These are phyloP conservation scores for Cololabis saira DNA, from an alignment of 2,113 vertebrate genomes.

Conservation along the genomic window DNA sequence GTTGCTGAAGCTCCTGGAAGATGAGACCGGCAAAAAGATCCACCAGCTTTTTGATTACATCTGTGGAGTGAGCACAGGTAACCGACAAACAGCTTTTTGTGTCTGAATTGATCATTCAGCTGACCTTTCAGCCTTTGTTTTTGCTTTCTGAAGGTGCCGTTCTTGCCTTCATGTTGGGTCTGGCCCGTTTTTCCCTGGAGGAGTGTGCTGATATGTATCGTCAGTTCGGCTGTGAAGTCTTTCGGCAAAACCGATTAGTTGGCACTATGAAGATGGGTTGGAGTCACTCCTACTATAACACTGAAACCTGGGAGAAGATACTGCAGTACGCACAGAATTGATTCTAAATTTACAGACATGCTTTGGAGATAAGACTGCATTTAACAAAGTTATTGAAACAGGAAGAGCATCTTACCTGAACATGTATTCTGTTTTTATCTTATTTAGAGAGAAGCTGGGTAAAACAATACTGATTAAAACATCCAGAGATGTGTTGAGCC, in stretches of 20 bases:
- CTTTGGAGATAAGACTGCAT: not conserved
- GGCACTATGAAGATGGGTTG: constrained; percentile 82
- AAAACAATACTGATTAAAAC: constrained; percentile 75
- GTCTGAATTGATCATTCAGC: not conserved
- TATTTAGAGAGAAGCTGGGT: constrained; percentile 75
- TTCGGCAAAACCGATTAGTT: constrained; percentile 78
- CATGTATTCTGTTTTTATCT: constrained; percentile 20
- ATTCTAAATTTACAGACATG: not conserved
- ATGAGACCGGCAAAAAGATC: constrained; percentile 74
- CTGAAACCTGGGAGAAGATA: constrained; percentile 80
- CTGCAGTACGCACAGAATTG: constrained; percentile 57
- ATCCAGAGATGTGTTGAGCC: constrained; percentile 69
- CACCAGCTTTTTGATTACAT: constrained; percentile 83
- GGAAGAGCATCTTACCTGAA: not conserved
- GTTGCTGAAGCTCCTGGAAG: constrained; percentile 77
- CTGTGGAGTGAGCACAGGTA: constrained; percentile 84
- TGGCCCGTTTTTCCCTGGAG: constrained; percentile 74
- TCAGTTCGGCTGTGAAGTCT: constrained; percentile 80
- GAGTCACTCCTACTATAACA: constrained; percentile 82
- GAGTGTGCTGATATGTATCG: constrained; percentile 81
- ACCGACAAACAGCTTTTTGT: not conserved
- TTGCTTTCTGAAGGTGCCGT: constrained; percentile 68
- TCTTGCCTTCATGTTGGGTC: constrained; percentile 80
- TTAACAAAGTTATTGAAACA: not conserved
- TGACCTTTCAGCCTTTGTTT: not conserved